Evolutionary conservation across 2,113 vertebrate species (phyloP).

Genomic region (Coryphaenoides rupestris): DNA sequence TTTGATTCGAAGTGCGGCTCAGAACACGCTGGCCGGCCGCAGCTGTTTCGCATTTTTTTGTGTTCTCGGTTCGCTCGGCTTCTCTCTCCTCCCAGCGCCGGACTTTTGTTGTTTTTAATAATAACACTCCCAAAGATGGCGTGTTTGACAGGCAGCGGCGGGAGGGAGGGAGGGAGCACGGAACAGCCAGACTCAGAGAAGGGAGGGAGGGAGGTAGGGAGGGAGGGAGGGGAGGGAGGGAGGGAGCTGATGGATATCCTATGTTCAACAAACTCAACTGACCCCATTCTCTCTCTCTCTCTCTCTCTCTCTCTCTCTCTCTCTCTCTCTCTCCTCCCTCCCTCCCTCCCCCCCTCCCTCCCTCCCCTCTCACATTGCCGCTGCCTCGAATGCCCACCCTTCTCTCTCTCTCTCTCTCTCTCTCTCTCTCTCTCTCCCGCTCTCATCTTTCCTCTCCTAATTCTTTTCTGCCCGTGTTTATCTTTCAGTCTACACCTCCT

Average conservation of each 20-base stretch:
- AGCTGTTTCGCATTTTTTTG: too few relatives aligned
- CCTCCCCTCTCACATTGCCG: conserved; percentile 1
- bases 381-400: not conserved
- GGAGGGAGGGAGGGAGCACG: conserved; percentile 50
- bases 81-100: too few relatives aligned
- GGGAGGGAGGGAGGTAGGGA: too few relatives aligned
- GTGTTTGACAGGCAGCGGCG: conserved; percentile 54
- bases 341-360: not conserved
- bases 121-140: conserved; percentile 63
- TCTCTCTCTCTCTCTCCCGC: conserved; percentile 9
- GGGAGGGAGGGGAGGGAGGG: conserved; percentile 60
- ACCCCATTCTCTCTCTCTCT: conserved; percentile 63
- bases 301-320: conserved; percentile 16
- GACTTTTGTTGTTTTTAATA: conserved; percentile 28
- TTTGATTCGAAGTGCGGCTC: too few relatives aligned
- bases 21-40: too few relatives aligned
- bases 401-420: not conserved
- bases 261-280: conserved; percentile 76
- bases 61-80: too few relatives aligned
- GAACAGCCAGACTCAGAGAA: conserved; percentile 51
- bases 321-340: conserved; percentile 10
- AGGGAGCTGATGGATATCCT: conserved; percentile 63
- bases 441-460: conserved; percentile 14
- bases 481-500: too few relatives aligned
- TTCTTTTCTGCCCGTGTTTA: too few relatives aligned